phyloP scores from a whole-genome alignment of 1,140 invertebrate genomes.

The Rhopalosiphum maidis region DNA sequence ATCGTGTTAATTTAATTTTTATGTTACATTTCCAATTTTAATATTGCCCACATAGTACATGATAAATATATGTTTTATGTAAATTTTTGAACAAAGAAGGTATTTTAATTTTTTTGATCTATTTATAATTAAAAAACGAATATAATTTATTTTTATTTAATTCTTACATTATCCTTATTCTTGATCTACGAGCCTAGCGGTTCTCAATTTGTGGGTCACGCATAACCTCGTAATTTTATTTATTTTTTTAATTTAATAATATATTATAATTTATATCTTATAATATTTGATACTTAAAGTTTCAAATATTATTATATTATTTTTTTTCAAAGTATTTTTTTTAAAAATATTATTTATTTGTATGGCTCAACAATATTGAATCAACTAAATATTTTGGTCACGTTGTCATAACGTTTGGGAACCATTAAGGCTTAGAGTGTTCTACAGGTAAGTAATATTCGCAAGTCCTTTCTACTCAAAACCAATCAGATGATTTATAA shows the following conservation, averaged over 20 bases:
- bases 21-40: too few species aligned
- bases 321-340: neutral
- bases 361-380: neutral
- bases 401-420: neutral
- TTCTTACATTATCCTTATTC: neutral
- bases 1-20: neutral
- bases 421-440: neutral
- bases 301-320: too few species aligned
- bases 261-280: neutral
- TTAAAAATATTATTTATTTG: neutral
- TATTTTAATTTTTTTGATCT: neutral
- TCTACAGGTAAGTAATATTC: slow-evolving; percentile 28
- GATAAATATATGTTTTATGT: neutral
- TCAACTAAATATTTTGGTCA: neutral
- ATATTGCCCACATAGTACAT: too few species aligned
- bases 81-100: neutral
- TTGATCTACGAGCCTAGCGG: neutral
- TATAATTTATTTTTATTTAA: neutral
- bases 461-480: slow-evolving; percentile 12
- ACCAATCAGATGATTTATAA: neutral
- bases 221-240: neutral
- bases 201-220: neutral
- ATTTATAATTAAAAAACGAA: neutral
- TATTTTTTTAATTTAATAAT: neutral
- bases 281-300: neutral